Evolutionary conservation across 2,888 invertebrate species (phyloP).

Genomic region (Zaprionus lineosus): DNA sequence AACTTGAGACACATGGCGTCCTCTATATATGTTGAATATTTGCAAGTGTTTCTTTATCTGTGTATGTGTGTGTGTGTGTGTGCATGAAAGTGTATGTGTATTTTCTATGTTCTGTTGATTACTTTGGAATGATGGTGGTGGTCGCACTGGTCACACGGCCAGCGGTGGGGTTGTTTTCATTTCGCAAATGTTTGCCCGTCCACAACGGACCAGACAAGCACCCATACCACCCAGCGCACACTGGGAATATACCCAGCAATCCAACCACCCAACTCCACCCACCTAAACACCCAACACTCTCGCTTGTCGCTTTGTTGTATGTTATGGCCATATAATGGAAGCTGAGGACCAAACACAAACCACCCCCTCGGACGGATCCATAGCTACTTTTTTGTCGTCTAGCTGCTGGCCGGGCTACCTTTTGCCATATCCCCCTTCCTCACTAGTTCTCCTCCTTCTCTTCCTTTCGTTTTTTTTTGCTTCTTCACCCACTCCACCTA

Average conservation of each 20-base stretch:
- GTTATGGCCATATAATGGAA: slow-evolving; percentile 60
- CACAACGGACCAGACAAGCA: neutral
- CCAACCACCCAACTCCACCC: slow-evolving; percentile 19
- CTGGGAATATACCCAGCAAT: neutral
- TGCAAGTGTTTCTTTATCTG: slow-evolving; percentile 45
- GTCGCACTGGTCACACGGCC: slow-evolving; percentile 56
- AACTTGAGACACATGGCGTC: slow-evolving; percentile 55
- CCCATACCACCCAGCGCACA: slow-evolving; percentile 1
- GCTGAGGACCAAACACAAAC: slow-evolving; percentile 31
- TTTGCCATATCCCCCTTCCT: slow-evolving; percentile 3
- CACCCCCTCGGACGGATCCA: slow-evolving; percentile 38
- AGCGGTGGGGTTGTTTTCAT: slow-evolving; percentile 65
- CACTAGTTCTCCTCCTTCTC: neutral
- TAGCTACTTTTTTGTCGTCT: slow-evolving; percentile 15
- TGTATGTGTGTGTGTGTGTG: slow-evolving; percentile 5
- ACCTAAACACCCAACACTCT: slow-evolving; percentile 6
- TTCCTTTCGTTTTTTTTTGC: neutral
- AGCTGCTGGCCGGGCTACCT: slow-evolving; percentile 34
- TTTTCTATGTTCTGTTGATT: neutral
- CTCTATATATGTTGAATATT: slow-evolving; percentile 45
- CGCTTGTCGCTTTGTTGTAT: slow-evolving; percentile 37
- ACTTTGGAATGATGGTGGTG: slow-evolving; percentile 37
- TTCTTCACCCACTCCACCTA: neutral
- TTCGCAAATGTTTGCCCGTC: slow-evolving; percentile 62
- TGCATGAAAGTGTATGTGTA: slow-evolving; percentile 1